Percentiles rank a stretch among this genome's conserved stretches.
These are phyloP conservation scores for Callionymus lyra DNA, from an alignment of 2,113 vertebrate species.

Conservation along the genomic window DNA sequence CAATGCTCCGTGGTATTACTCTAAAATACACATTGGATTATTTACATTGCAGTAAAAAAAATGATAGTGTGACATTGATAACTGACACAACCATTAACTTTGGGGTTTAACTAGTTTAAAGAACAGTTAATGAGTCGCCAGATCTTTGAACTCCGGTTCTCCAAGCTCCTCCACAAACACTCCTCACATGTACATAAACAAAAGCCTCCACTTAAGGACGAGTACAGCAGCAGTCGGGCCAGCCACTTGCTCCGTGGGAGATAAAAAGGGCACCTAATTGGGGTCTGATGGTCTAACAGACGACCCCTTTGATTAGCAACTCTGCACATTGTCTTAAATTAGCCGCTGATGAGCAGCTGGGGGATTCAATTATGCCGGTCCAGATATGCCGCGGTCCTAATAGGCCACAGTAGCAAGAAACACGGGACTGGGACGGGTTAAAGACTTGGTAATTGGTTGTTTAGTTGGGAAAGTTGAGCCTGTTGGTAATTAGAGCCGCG, in stretches of 20 bases:
- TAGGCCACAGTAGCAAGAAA: slow-evolving; percentile 63
- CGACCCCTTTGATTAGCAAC: slow-evolving; percentile 65
- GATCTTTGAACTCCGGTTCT: no score
- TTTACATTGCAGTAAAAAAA: slow-evolving; percentile 1
- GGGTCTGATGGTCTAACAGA: slow-evolving; percentile 62
- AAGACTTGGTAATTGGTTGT: slow-evolving; percentile 62
- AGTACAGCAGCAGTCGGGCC: slow-evolving; percentile 58
- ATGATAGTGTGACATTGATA: slow-evolving; percentile 2
- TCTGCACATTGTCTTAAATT: slow-evolving; percentile 67
- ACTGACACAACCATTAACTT: slow-evolving; percentile 18
- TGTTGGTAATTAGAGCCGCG: slow-evolving; percentile 55
- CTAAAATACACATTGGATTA: no score
- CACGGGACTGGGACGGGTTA: slow-evolving; percentile 49
- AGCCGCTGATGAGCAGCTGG: slow-evolving; percentile 69
- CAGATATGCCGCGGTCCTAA: slow-evolving; percentile 61
- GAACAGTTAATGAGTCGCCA: no score
- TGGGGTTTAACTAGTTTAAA: slow-evolving; percentile 5
- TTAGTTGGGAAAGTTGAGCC: slow-evolving; percentile 62
- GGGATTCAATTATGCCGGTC: slow-evolving; percentile 71
- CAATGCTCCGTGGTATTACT: no score
- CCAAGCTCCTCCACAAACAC: slow-evolving; percentile 21
- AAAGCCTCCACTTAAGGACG: slow-evolving; percentile 45
- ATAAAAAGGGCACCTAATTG: slow-evolving; percentile 65
- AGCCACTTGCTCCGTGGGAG: slow-evolving; percentile 59
- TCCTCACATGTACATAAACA: slow-evolving; percentile 47